Percentiles rank a stretch among this genome's conserved stretches.
These are phyloP conservation scores for Porites rus DNA, from an alignment of 92 coral and sea anemone genomes.

Conservation along the genomic window DNA sequence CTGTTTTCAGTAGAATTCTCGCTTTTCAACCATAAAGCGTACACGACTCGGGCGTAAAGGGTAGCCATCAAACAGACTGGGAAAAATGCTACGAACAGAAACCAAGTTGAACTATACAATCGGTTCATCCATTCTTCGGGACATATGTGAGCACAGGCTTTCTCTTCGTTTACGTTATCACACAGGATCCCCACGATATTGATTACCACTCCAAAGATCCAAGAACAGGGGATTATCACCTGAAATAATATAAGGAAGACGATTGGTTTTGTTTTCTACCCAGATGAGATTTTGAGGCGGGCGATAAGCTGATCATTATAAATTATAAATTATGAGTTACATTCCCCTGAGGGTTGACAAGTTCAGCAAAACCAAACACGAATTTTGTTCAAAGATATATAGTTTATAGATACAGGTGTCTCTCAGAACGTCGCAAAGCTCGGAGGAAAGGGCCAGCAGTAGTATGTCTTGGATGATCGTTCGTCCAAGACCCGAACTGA, in stretches of 20 bases:
- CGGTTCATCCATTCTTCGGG: neutral
- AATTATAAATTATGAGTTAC: no score
- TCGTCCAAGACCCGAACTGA: no score
- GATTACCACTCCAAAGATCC: neutral
- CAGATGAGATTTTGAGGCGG: no score
- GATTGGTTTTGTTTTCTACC: neutral
- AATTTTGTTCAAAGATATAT: no score
- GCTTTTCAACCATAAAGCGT: constrained; percentile 3
- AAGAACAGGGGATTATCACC: neutral
- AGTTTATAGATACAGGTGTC: no score
- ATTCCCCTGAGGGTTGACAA: no score
- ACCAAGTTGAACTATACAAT: neutral
- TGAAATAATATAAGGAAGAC: neutral
- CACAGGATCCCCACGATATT: neutral
- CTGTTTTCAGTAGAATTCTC: no score
- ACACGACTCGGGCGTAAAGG: constrained; percentile 1
- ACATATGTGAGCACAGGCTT: neutral
- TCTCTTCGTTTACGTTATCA: neutral
- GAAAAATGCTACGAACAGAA: neutral
- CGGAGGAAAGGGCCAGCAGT: no score
- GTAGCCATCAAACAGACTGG: neutral
- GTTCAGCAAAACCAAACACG: no score
- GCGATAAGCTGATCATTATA: no score
- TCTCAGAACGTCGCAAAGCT: no score
- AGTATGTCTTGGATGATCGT: no score